A percentile compares a stretch with the other conserved stretches of the same genome.
phyloP scores from a whole-genome alignment of 2,797 vertebrate genomes.

The Gallirallus australis region DNA sequence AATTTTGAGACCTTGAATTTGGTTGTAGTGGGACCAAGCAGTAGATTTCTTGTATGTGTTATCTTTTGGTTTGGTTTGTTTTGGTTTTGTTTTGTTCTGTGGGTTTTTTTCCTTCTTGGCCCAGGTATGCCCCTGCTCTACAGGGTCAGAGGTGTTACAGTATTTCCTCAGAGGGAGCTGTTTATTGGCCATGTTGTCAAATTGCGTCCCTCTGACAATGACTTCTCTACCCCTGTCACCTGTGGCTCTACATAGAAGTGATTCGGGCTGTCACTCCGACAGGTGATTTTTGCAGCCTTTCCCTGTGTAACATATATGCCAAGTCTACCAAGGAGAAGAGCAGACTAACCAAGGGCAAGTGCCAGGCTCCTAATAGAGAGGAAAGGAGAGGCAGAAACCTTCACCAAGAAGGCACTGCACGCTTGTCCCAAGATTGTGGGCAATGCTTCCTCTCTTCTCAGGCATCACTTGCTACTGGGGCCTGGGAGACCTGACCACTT shows the following conservation, averaged over 20 bases:
- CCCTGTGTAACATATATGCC: neutral
- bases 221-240: neutral
- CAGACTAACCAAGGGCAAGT: neutral
- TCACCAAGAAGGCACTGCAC: neutral
- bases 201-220: neutral
- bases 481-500: neutral
- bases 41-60: neutral
- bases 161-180: neutral
- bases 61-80: too few relatives aligned
- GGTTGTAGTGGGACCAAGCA: neutral
- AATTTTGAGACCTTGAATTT: neutral
- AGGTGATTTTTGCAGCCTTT: neutral
- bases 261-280: neutral
- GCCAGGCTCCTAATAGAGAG: neutral
- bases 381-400: neutral
- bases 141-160: neutral
- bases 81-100: neutral
- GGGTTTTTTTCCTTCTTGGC: neutral
- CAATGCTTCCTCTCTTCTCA: neutral
- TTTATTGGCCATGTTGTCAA: neutral
- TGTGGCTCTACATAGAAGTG: neutral
- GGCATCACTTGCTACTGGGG: neutral
- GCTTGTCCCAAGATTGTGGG: neutral
- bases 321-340: neutral
- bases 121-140: neutral